Evolutionary conservation across 2,113 vertebrate genomes (phyloP), one percentile per base, ranked within the genome.

Genomic region (Ptilonorhynchus violaceus): DNA sequence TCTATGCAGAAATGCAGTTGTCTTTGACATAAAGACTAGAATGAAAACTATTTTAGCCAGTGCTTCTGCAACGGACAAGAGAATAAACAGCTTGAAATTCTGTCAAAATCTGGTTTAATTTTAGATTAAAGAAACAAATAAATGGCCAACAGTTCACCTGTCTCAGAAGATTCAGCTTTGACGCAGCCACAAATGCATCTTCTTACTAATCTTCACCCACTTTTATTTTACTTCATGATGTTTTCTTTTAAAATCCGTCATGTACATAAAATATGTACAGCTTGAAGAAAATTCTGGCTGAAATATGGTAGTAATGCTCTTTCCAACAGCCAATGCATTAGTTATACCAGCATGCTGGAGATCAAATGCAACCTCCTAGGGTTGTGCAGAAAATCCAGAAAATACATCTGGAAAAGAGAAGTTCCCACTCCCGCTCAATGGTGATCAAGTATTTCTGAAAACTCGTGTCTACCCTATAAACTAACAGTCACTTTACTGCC

Each of bases 391-490:
- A 96, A 93, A 79, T 58, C 17, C 20, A 58, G n/a, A 53, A 67
- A 72, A 75, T n/a, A 46, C 11, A 31, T 46, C 8, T 35, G 31
- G 15, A 90, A 80, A 80, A 8, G 11, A 27, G 72, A 28, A 76
- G 53, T 69, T 90, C 22, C 3, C 5, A 31, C 7, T 83, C 13
- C 15, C 3, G 44, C 22, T 58, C 10, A 76, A 12, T 5, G 6
- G 5, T 56, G 22, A 37, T 70, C 9, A 58, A 35, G 23, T 53
- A 46, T 70, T 31, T 62, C 33, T 59, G 37, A 75, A 93, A 88
- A 62, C 27, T 41, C 0, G 0, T 80, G 23, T 49, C n/a, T 49
- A 11, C 3, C 7, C 3, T 37, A 2, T 33, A 68, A 77, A 68
- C 44, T 55, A 52, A 22, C 5, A 60, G 11, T 24, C 1, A 11